Percentiles rank a stretch among this genome's conserved stretches.
Evolutionary conservation across 2,797 vertebrate genomes (phyloP).

Genomic region (Gymnodraco acuticeps): DNA sequence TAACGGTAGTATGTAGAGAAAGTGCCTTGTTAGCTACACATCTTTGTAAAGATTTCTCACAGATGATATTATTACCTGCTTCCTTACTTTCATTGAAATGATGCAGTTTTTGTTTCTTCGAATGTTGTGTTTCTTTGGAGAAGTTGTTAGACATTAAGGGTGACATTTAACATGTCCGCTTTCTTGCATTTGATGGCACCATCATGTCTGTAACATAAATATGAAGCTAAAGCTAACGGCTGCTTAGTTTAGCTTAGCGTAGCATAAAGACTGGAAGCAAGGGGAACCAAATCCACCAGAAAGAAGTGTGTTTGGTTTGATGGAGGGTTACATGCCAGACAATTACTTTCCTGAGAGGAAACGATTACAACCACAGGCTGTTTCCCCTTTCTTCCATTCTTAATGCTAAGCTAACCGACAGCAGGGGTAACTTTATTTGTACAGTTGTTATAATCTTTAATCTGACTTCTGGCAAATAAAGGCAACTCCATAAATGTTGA

Average conservation of each 20-base stretch:
- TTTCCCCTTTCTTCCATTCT: background rate
- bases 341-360: background rate
- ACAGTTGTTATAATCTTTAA: too few relatives aligned
- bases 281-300: too few relatives aligned
- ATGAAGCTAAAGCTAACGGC: too few relatives aligned
- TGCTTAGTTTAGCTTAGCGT: too few relatives aligned
- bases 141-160: background rate
- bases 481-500: background rate
- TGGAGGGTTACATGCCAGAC: background rate
- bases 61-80: background rate
- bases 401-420: constrained; percentile 1
- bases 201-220: too few relatives aligned
- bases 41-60: background rate
- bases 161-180: background rate
- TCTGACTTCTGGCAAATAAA: background rate
- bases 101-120: background rate
- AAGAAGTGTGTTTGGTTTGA: too few relatives aligned
- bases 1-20: background rate
- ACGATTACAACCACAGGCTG: background rate
- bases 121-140: background rate
- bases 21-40: background rate
- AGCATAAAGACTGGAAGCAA: too few relatives aligned
- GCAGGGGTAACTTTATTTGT: background rate
- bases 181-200: background rate
- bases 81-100: background rate